Conservation (phyloP, 1,140 invertebrate species). For the Centruroides sculpturatus region DNA sequence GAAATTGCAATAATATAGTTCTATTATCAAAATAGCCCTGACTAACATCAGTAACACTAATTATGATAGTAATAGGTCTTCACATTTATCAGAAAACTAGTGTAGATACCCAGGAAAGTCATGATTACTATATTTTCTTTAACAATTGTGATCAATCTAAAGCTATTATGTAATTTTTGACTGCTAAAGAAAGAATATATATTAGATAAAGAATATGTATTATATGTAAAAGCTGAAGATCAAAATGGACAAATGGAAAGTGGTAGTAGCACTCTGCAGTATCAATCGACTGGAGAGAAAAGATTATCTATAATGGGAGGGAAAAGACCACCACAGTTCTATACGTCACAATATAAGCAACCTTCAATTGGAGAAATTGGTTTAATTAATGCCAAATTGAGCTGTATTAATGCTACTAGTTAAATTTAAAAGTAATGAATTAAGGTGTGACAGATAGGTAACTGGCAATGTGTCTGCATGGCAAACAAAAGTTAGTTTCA, state of each 20-base stretch:
- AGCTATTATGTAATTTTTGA: no score
- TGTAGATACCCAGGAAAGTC: no score
- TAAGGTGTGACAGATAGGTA: no score
- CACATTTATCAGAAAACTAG: not conserved
- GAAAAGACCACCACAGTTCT: slow-evolving; percentile 85
- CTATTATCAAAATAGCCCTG: no score
- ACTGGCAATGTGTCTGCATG: no score
- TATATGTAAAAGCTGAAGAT: slow-evolving; percentile 90
- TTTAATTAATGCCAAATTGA: slow-evolving; percentile 52
- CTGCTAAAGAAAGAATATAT: slow-evolving; percentile 30
- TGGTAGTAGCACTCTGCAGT: slow-evolving; percentile 37
- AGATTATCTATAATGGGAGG: slow-evolving; percentile 83
- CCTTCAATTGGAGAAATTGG: slow-evolving; percentile 89
- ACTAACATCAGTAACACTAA: no score
- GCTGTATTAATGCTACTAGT: no score
- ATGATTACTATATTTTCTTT: no score
- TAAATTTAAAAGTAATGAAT: no score
- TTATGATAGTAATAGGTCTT: not conserved
- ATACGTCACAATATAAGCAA: slow-evolving; percentile 78
- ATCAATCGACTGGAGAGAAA: slow-evolving; percentile 79
- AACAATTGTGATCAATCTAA: no score
- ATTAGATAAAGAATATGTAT: slow-evolving; percentile 86
- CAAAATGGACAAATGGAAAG: slow-evolving; percentile 75
- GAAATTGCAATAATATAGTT: no score
- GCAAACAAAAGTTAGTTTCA: no score